Evolutionary conservation across 2,113 vertebrate genomes (phyloP).

Genomic region (Verasper variegatus): DNA sequence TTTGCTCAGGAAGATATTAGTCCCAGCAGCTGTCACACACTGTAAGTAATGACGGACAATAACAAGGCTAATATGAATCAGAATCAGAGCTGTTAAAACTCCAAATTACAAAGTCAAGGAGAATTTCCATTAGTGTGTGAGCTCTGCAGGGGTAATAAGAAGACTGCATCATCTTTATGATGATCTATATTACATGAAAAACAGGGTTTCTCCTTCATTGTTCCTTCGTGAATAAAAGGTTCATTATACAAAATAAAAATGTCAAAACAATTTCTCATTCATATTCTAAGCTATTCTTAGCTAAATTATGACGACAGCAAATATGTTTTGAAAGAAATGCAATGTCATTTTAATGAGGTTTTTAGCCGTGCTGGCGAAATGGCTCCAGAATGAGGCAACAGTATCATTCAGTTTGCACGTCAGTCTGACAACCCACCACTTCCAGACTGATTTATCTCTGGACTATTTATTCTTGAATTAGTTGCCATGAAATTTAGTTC

Average conservation of each 20-base stretch:
- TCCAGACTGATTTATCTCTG: too few relatives aligned
- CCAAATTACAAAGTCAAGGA: conserved; percentile 25
- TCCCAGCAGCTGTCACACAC: conserved; percentile 38
- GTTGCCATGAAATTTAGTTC: too few relatives aligned
- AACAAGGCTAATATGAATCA: conserved; percentile 26
- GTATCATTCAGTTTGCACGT: background rate
- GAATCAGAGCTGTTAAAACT: conserved; percentile 20
- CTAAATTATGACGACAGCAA: background rate
- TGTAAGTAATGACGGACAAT: conserved; percentile 36
- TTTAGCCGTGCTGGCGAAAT: too few relatives aligned
- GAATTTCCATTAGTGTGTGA: conserved; percentile 10
- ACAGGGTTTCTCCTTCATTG: too few relatives aligned
- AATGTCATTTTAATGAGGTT: background rate
- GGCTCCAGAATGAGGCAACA: background rate
- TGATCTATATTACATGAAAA: background rate
- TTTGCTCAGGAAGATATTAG: conserved; percentile 49
- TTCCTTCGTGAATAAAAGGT: background rate
- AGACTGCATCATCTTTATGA: conserved; percentile 1
- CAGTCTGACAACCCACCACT: too few relatives aligned
- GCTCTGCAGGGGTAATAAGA: background rate
- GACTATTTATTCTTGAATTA: too few relatives aligned
- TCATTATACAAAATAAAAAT: background rate
- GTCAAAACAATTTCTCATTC: background rate
- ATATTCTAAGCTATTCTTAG: background rate
- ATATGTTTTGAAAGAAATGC: background rate